Evolutionary conservation across 2,113 vertebrate genomes (phyloP), one percentile per base, ranked within the genome.

Genomic region (Holacanthus passer): DNA sequence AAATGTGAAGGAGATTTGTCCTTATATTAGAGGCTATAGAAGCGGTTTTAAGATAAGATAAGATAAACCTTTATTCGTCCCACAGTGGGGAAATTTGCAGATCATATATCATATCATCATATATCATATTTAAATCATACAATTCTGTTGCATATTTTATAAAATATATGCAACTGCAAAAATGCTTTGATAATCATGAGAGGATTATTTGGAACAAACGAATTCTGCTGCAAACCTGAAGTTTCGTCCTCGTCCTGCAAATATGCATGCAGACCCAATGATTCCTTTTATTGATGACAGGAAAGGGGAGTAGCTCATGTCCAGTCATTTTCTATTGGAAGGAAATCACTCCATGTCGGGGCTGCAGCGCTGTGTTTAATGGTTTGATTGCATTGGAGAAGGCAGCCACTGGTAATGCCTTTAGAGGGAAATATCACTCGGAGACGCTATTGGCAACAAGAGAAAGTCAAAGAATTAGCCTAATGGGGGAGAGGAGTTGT

Each of bases 341-440:
- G 85, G 88, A 91, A 89, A 93, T 91, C 85, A 88, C 52, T 91
- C 79, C 81, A 70, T 72, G 76, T 63, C 73, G 82, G 70, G 65
- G 83, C 55, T 71, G 87, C 76, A 71, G 87, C 75, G 0, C 79
- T 70, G 88, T 94, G 91, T 93, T 92, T 91, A 93, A 93, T 93
- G 92, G 91, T 93, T 92, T 94, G 93, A 92, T 92, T 93, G 93
- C 88, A 93, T 93, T 91, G 92, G 92, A 87, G 86, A 64, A 90
- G 92, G 92, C 92, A 92, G 89, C 73, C 89, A 69, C 81, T 90
- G 79, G 82, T 93, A 93, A 93, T 92, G 90, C 84, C 64, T 76
- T 90, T 92, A 75, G 77, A 53, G 71, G 84, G 80, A 81, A 89
- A 88, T 91, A 93, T 93, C 91, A 91, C 89, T 91, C 45, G 84